phyloP scores from a whole-genome alignment of 1,140 invertebrate species.

The Tigriopus japonicus region DNA sequence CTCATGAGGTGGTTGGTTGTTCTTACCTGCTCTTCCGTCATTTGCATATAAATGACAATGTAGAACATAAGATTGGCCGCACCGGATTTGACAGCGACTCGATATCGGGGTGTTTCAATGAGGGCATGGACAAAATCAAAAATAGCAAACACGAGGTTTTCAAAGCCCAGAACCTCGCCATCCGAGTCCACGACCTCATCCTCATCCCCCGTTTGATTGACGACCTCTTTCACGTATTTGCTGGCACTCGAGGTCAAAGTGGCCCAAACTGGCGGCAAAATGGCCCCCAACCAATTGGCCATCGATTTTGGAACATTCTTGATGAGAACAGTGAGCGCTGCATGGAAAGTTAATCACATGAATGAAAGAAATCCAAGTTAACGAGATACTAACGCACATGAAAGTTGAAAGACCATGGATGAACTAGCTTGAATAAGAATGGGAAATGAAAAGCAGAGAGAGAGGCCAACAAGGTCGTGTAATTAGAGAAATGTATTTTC shows the following conservation, averaged over 20 bases:
- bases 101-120: conserved; percentile 36
- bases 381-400: too few species aligned
- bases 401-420: too few species aligned
- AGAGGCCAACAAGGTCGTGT: too few species aligned
- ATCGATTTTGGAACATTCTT: conserved; percentile 45
- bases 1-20: not conserved
- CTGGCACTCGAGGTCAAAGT: conserved; percentile 39
- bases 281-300: conserved; percentile 38
- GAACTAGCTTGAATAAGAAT: too few species aligned
- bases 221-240: conserved; percentile 14
- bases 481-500: too few species aligned
- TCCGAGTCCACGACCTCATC: conserved; percentile 32
- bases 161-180: conserved; percentile 49
- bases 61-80: conserved; percentile 51
- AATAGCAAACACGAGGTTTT: conserved; percentile 49
- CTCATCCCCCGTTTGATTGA: conserved; percentile 24
- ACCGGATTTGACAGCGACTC: conserved; percentile 40
- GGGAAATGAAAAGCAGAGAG: too few species aligned
- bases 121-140: conserved; percentile 52
- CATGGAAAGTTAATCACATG: conserved; percentile 15
- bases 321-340: conserved; percentile 40
- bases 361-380: too few species aligned
- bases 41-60: conserved; percentile 52
- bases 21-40: conserved; percentile 47
- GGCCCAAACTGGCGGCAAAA: conserved; percentile 48